Conservation (phyloP, 1,140 invertebrate genomes). For the Calephelis nemesis region DNA sequence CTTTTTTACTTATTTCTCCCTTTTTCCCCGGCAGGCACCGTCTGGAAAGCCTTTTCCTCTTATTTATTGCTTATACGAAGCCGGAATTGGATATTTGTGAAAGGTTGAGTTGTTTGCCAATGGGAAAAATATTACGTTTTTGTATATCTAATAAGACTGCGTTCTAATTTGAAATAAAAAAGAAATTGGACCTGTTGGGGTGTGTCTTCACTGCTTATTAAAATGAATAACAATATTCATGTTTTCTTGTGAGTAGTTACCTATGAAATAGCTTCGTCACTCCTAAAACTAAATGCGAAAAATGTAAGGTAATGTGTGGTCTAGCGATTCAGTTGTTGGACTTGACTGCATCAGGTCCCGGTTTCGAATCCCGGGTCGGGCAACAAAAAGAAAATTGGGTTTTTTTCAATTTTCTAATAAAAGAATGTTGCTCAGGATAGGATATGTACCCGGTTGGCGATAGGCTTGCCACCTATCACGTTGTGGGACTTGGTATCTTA, state of each 20-base stretch:
- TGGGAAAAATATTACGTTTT: conserved; percentile 60
- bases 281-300: no score
- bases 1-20: conserved; percentile 50
- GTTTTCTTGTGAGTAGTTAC: neutral
- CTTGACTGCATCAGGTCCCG: no score
- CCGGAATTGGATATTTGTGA: conserved; percentile 75
- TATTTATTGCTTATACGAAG: conserved; percentile 78
- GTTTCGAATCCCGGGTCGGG: no score
- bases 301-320: no score
- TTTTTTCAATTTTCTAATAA: no score
- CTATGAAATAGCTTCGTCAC: neutral
- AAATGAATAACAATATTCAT: conserved; percentile 3
- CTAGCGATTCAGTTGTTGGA: no score
- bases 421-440: no score
- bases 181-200: conserved; percentile 12
- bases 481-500: no score
- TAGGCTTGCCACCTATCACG: no score
- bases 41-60: conserved; percentile 76
- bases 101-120: conserved; percentile 64
- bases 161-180: conserved; percentile 44
- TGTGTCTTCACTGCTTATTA: conserved; percentile 18
- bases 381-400: no score
- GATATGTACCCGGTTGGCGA: no score
- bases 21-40: conserved; percentile 42
- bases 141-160: conserved; percentile 34